Conservation (phyloP, 1,140 invertebrate genomes). For the Megalopta genalis region DNA sequence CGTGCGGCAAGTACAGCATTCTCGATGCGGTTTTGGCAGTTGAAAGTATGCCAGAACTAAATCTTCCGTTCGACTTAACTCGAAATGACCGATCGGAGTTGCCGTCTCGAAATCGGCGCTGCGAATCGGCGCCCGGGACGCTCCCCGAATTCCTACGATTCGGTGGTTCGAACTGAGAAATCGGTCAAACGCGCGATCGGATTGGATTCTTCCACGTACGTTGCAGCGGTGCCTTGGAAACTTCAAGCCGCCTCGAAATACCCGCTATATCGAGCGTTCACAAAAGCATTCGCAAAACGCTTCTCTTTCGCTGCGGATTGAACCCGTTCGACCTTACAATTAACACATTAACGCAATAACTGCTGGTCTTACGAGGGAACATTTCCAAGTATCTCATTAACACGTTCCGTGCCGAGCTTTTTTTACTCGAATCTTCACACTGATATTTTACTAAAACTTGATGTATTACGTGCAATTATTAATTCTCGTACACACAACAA, state of each 20-base stretch:
- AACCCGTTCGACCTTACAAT: not conserved
- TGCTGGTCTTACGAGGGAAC: too few species aligned
- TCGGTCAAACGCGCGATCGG: constrained; percentile 47
- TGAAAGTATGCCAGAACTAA: constrained; percentile 61
- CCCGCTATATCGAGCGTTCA: not conserved
- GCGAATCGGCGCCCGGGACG: constrained; percentile 22
- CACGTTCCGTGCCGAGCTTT: too few species aligned
- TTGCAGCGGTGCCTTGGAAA: constrained; percentile 29
- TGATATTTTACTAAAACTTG: too few species aligned
- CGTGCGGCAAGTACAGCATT: constrained; percentile 52
- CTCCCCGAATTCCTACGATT: constrained; percentile 55
- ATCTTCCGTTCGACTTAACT: constrained; percentile 58
- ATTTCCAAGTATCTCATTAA: too few species aligned
- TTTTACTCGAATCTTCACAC: too few species aligned
- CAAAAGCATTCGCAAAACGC: not conserved
- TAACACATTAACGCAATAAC: too few species aligned
- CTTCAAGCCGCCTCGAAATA: constrained; percentile 1
- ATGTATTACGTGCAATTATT: too few species aligned
- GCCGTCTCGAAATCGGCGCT: constrained; percentile 14
- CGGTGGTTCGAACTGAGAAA: constrained; percentile 48
- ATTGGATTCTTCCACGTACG: constrained; percentile 56
- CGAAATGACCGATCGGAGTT: constrained; percentile 19
- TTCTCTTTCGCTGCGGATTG: not conserved
- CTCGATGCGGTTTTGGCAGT: constrained; percentile 40
- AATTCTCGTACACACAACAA: too few species aligned